A percentile compares a stretch with the other conserved stretches of the same genome.
Conservation (phyloP, 2,888 invertebrate species). For the Callimorpha dominula region DNA sequence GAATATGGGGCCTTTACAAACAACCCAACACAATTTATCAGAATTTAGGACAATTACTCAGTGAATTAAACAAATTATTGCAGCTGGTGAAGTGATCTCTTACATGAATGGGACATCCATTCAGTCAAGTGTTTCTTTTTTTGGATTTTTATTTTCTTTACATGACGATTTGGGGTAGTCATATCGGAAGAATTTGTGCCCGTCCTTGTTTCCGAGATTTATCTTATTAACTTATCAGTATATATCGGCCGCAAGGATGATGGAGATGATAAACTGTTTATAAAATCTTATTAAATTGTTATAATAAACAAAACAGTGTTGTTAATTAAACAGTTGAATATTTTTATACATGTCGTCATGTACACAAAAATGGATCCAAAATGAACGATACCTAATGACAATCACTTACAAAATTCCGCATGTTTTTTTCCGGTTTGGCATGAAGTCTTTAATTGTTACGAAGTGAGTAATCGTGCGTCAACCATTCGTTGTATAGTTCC, state of each 20-base stretch:
- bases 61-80: too few relatives aligned
- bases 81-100: too few relatives aligned
- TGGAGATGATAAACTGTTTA: background rate
- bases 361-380: background rate
- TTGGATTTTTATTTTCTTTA: background rate
- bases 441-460: constrained; percentile 8
- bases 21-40: too few relatives aligned
- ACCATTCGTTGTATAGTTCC: background rate
- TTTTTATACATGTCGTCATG: background rate
- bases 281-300: background rate
- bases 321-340: background rate
- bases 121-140: too few relatives aligned
- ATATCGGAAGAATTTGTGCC: background rate
- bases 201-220: background rate
- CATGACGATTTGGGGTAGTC: background rate
- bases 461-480: constrained; percentile 20
- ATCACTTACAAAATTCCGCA: background rate
- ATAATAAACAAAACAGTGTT: background rate
- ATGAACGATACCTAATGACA: background rate
- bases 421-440: constrained; percentile 2
- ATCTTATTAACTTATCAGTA: background rate
- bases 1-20: too few relatives aligned
- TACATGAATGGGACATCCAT: too few relatives aligned
- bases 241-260: background rate
- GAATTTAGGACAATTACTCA: too few relatives aligned